Conservation (phyloP, 2,888 invertebrate species). For the Terebella lapidaria region DNA sequence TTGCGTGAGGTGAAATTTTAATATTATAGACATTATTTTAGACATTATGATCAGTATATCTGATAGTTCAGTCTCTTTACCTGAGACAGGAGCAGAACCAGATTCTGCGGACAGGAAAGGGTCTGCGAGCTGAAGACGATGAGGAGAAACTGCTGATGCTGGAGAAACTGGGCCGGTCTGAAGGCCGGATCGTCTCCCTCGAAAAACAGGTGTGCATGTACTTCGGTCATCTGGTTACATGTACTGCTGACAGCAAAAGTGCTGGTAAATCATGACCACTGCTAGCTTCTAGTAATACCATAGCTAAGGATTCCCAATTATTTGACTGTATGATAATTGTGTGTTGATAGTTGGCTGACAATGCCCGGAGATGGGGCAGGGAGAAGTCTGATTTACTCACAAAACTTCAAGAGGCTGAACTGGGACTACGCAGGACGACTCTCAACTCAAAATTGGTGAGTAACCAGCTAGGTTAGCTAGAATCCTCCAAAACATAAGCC, state of each 20-base stretch:
- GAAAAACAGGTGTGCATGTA: slow-evolving; percentile 51
- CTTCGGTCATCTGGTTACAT: too few species aligned
- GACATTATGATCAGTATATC: not conserved
- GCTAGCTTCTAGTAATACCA: too few species aligned
- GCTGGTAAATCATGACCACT: too few species aligned
- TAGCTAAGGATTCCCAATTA: too few species aligned
- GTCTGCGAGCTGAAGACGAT: slow-evolving; percentile 15
- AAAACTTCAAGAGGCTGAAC: slow-evolving; percentile 40
- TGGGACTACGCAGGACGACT: slow-evolving; percentile 11
- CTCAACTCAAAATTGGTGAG: too few species aligned
- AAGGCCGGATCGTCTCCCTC: slow-evolving; percentile 44
- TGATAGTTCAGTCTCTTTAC: not conserved
- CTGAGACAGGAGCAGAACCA: not conserved
- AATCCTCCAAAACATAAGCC: too few species aligned
- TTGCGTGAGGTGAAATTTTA: not conserved
- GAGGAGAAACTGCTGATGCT: slow-evolving; percentile 45
- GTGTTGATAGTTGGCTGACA: slow-evolving; percentile 37
- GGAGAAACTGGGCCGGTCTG: slow-evolving; percentile 43
- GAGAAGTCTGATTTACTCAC: slow-evolving; percentile 43
- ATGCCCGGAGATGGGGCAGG: slow-evolving; percentile 47
- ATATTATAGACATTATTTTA: not conserved
- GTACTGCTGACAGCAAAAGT: too few species aligned
- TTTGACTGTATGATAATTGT: too few species aligned
- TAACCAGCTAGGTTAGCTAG: too few species aligned
- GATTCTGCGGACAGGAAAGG: not conserved